A percentile compares a stretch with the other conserved stretches of the same genome.
phyloP scores from a whole-genome alignment of 2,888 invertebrate genomes.

The Falcaria lacertinaria region DNA sequence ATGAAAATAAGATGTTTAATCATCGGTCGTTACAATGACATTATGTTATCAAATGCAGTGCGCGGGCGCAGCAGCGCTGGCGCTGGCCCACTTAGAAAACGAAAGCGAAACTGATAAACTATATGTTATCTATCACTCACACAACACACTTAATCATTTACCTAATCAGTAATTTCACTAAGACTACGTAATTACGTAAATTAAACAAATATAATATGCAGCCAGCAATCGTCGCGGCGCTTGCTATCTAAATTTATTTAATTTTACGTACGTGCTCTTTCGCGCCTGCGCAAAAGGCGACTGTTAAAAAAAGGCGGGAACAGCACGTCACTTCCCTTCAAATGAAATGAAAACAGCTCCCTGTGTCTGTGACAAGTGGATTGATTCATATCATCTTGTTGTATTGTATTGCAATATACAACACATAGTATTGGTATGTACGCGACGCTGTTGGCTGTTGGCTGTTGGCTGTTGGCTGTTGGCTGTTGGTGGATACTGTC shows the following conservation, averaged over 20 bases:
- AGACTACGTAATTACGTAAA: slow-evolving; percentile 7
- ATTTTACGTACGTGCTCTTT: slow-evolving; percentile 28
- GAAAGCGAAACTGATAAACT: slow-evolving; percentile 23
- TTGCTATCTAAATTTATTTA: slow-evolving; percentile 10
- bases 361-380: too few relatives aligned
- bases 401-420: too few relatives aligned
- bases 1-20: too few relatives aligned
- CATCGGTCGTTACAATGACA: too few relatives aligned
- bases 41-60: background rate
- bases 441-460: too few relatives aligned
- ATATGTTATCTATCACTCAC: slow-evolving; percentile 38
- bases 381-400: background rate
- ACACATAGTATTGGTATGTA: too few relatives aligned
- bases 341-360: too few relatives aligned
- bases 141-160: slow-evolving; percentile 31
- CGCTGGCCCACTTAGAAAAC: slow-evolving; percentile 27
- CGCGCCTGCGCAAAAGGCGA: slow-evolving; percentile 30
- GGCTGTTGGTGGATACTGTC: too few relatives aligned
- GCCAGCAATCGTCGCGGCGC: slow-evolving; percentile 6
- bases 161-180: slow-evolving; percentile 28
- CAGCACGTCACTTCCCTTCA: slow-evolving; percentile 3
- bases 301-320: slow-evolving; percentile 56
- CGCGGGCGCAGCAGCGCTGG: too few relatives aligned
- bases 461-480: too few relatives aligned
- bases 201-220: slow-evolving; percentile 3